Conservation (phyloP, 2,113 vertebrate species). For the Lasiurus cinereus region DNA sequence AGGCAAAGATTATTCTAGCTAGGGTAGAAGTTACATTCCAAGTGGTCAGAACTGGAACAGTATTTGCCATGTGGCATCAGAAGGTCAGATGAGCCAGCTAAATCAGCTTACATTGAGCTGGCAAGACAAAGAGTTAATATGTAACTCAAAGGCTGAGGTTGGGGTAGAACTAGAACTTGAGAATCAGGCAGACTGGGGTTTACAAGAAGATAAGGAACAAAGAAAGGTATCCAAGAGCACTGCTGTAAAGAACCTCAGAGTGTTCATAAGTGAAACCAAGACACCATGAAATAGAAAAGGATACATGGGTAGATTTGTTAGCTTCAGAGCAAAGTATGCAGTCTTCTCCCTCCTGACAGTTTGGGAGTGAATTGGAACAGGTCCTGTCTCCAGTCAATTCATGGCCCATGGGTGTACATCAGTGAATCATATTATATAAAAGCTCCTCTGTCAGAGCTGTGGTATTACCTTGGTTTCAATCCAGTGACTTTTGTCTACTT, state of each 20-base stretch:
- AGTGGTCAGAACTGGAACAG: conserved; percentile 28
- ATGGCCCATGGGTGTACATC: not conserved
- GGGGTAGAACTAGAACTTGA: not conserved
- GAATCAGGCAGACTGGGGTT: conserved; percentile 22
- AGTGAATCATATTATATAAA: not conserved
- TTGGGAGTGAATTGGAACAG: not conserved
- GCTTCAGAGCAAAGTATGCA: not conserved
- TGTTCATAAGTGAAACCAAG: not conserved
- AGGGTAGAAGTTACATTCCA: conserved; percentile 28
- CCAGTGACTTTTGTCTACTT: not conserved
- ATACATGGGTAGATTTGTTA: not conserved
- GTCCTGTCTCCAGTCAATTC: not conserved
- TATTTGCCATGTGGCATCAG: not conserved
- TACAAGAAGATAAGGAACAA: not conserved
- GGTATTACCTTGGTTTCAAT: not conserved
- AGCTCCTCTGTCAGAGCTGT: not conserved
- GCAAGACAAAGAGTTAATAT: conserved; percentile 46
- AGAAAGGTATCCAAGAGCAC: not conserved
- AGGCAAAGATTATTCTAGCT: conserved; percentile 10
- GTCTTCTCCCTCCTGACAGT: not conserved
- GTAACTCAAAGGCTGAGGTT: not conserved
- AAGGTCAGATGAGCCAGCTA: not conserved
- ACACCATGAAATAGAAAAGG: not conserved
- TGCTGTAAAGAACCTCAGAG: not conserved
- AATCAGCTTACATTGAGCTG: conserved; percentile 40